Base-by-base conservation (phyloP, 1,140 invertebrate genomes). In the Drosophila seguyi region DNA sequence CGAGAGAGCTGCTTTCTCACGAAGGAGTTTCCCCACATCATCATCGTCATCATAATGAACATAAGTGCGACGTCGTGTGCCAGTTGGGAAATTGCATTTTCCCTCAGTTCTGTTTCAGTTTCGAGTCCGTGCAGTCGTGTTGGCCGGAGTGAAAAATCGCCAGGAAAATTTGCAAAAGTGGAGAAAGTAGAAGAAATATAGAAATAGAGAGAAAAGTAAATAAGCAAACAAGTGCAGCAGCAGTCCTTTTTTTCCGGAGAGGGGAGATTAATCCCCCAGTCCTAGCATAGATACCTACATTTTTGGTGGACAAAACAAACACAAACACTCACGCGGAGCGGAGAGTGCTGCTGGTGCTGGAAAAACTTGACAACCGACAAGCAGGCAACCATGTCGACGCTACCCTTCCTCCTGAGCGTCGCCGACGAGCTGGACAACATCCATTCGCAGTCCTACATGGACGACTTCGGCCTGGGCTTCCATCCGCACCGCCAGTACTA, bases 361-460 rank as follows among this genome's bases (percentile, higher is more conserved):
- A 77, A 76, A n/a, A 50, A 60, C 36, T 39, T 45, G 42, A 52
- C 29, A 52, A 52, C 42, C 50, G 22, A 55, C 34, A 25, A 44
- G 18, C 48, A 38, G 4, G 50, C 39, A 68, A 92, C 73, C 48
- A 92, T 92, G 91, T 92, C 91, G 80, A 92, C 91, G 67, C 56
- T 92, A 38, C 91, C 91, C 50, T 92, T 92, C 42, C 69, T 92
- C 34, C 56, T 92, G 55, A 92, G 91, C 69, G 91, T 92, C 20
- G 91, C 91, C 73, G 91, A 92, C 75, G 91, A 92, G 78, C 81
- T 92, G 72, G 91, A 92, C 81, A 92, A 92, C 75, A 80, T 92
- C 38, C 85, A 92, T 45, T 90, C 88, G 8, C 91, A 92, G 50
- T 88, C 90, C 29, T 92, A 92, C 31, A 73, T 92, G 86, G 91